Base-by-base conservation (phyloP, 2,113 vertebrate genomes). In the Petroica traversi region DNA sequence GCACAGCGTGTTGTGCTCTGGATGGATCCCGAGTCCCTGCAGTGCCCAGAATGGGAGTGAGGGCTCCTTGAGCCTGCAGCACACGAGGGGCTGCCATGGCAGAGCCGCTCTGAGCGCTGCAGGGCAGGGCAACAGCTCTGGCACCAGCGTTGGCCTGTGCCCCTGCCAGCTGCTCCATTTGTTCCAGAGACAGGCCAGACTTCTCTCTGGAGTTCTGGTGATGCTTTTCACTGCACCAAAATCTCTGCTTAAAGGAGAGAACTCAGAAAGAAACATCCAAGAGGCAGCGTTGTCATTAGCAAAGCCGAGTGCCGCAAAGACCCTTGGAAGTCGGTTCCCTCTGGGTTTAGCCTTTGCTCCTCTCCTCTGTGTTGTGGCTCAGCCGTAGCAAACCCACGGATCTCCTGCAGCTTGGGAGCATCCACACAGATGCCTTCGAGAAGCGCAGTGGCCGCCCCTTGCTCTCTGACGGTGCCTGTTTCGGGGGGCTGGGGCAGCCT, bases 11-110 rank as follows among this genome's bases (percentile, higher is more conserved):
- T 4, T 20, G 11, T 6, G 33, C 13, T 81, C 7, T 40, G 77
- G 38, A 15, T 6, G 5, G 31, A 34, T 48, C 46, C 66, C 1
- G 48, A 62, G 36, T 23, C 85, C 68, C 45, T 23, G 69, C 46
- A 7, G 80, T 12, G 36, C 63, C 0, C 0, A 55, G n/a, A 73
- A 36, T 0, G 0, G 54, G 48, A 55, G 13, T 4, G 2, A 40
- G 14, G 29, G 52, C 55, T 74, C 43, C 66, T n/a, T 0, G 7
- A 63, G 72, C 48, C 0, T 2, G 45, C 4, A 34, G 64, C n/a
- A 26, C 5, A 2, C 36, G 20, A 17, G 2, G 31, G 49, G 36
- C 43, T 26, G 46, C 0, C 0, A 18, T 89, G 54, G 61, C 80
- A 61, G 23, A 26, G 5, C 11, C 2, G 1, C 38, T 43, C 33